Conservation (phyloP, 2,888 invertebrate species). For the Theretra japonica region DNA sequence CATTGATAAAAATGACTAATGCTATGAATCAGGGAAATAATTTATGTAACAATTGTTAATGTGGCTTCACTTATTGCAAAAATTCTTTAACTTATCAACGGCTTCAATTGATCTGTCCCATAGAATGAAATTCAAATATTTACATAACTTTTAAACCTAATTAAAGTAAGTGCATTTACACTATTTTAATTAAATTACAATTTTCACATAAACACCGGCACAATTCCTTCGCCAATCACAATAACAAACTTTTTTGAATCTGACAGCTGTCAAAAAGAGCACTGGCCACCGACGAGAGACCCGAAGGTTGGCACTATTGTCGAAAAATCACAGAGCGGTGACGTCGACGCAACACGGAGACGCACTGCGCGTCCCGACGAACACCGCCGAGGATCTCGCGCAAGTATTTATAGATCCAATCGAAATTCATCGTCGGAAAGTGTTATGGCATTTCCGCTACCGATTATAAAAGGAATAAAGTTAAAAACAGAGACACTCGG, state of each 20-base stretch:
- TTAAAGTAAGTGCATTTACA: background rate
- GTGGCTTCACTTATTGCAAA: background rate
- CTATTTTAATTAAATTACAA: background rate
- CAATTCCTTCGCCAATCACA: background rate
- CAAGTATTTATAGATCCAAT: constrained; percentile 71
- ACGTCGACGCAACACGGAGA: constrained; percentile 55
- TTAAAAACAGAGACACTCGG: background rate
- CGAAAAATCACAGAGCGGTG: constrained; percentile 31
- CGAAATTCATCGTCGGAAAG: constrained; percentile 40
- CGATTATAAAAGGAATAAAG: background rate
- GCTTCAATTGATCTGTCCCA: background rate
- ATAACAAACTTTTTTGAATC: background rate
- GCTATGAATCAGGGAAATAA: constrained; percentile 15
- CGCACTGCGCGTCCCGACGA: constrained; percentile 66
- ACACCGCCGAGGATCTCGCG: constrained; percentile 48
- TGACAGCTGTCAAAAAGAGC: constrained; percentile 21
- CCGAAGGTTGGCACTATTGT: constrained; percentile 18
- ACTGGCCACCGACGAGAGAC: constrained; percentile 2
- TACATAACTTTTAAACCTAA: background rate
- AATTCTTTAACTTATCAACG: background rate
- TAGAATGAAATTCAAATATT: too few relatives aligned
- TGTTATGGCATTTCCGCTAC: constrained; percentile 30
- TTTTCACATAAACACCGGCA: background rate
- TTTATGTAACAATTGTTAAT: constrained; percentile 8
- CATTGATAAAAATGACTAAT: constrained; percentile 4